Conservation (phyloP, 1,140 invertebrate species). For the Colletes latitarsis region DNA sequence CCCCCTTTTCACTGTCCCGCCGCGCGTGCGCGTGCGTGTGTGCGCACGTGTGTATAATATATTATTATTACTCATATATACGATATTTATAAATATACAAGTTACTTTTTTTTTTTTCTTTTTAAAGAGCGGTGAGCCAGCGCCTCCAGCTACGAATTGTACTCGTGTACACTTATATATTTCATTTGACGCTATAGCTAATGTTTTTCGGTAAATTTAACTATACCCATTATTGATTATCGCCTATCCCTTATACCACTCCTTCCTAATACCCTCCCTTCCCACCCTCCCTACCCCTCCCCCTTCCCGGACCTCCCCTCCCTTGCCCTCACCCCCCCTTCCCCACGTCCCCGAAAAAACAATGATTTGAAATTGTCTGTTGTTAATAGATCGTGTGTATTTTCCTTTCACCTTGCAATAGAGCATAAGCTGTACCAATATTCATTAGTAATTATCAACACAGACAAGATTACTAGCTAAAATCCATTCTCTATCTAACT, state of each 20-base stretch:
- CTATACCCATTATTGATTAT: slow-evolving; percentile 66
- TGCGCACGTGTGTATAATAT: slow-evolving; percentile 63
- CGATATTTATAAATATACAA: slow-evolving; percentile 81
- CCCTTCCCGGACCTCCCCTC: too few species aligned
- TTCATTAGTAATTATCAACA: slow-evolving; percentile 23
- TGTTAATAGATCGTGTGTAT: slow-evolving; percentile 37
- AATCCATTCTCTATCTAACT: slow-evolving; percentile 41
- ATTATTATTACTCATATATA: slow-evolving; percentile 72
- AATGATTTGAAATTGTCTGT: slow-evolving; percentile 53
- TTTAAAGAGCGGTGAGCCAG: slow-evolving; percentile 74
- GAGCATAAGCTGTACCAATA: slow-evolving; percentile 28
- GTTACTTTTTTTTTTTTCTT: slow-evolving; percentile 56
- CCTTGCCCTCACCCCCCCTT: too few species aligned
- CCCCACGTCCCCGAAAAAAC: slow-evolving; percentile 23
- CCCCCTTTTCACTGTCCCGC: too few species aligned
- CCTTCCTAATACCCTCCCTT: slow-evolving; percentile 60
- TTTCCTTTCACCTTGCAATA: slow-evolving; percentile 32
- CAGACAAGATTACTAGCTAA: slow-evolving; percentile 43
- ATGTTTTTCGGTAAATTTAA: slow-evolving; percentile 57
- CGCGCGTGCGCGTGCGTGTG: slow-evolving; percentile 20
- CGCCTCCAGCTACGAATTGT: slow-evolving; percentile 67
- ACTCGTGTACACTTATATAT: slow-evolving; percentile 66
- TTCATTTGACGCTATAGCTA: slow-evolving; percentile 60
- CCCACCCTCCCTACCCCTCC: slow-evolving; percentile 7
- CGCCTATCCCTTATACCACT: slow-evolving; percentile 58